These are phyloP conservation scores for Sus cebifrons DNA, from an alignment of 2,797 vertebrate genomes.

Conservation along the genomic window DNA sequence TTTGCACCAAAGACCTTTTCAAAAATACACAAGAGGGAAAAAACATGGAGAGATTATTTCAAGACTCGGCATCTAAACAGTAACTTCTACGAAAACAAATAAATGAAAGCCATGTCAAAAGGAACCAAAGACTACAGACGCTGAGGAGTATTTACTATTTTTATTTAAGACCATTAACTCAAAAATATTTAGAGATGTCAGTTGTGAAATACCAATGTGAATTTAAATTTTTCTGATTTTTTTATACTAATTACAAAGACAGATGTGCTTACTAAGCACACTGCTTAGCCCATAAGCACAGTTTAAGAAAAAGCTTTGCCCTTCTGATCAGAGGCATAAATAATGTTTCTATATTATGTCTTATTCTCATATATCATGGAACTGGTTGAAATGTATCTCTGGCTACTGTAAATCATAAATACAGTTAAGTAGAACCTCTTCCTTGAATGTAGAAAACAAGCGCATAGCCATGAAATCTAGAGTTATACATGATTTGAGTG, in stretches of 20 bases:
- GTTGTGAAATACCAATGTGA: conserved; percentile 31
- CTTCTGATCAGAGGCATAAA: conserved; percentile 68
- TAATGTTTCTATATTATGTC: conserved; percentile 70
- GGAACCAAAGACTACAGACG: conserved; percentile 41
- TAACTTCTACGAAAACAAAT: conserved; percentile 42
- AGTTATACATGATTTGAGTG: conserved; percentile 58
- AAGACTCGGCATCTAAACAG: conserved; percentile 55
- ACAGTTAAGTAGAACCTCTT: conserved; percentile 67
- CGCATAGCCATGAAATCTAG: conserved; percentile 67
- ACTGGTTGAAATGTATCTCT: conserved; percentile 74
- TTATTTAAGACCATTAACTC: conserved; percentile 26
- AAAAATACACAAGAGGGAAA: conserved; percentile 35
- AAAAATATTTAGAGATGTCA: conserved; percentile 34
- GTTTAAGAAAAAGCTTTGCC: conserved; percentile 50
- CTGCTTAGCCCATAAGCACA: conserved; percentile 49
- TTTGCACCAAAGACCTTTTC: conserved; percentile 34
- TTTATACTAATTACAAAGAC: conserved; percentile 78
- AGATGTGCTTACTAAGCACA: conserved; percentile 62
- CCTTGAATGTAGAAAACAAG: conserved; percentile 66
- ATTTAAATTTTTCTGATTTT: conserved; percentile 65
- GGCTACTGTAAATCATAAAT: conserved; percentile 74
- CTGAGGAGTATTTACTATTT: neutral
- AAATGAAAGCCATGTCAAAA: conserved; percentile 25
- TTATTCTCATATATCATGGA: conserved; percentile 56
- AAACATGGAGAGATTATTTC: conserved; percentile 5